These are phyloP conservation scores for Varanus salvator DNA, from an alignment of 2,113 vertebrate species.

Conservation along the genomic window DNA sequence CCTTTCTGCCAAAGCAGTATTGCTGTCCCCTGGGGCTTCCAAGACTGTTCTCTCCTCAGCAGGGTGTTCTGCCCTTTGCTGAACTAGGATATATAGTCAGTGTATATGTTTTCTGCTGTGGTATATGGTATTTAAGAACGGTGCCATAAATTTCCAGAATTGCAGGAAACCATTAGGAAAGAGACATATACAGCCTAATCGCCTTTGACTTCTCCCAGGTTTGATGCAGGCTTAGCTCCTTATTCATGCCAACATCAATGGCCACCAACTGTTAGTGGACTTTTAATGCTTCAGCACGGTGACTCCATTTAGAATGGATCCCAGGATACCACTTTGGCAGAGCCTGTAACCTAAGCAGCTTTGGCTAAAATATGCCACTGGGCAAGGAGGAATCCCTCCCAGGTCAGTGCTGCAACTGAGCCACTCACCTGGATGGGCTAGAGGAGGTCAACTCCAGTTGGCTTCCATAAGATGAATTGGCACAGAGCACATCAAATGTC, in stretches of 20 bases:
- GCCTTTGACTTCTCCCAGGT: background rate
- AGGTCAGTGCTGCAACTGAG: background rate
- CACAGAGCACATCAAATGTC: background rate
- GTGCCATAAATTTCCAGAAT: slow-evolving; percentile 30
- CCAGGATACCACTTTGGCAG: background rate
- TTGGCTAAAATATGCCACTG: background rate
- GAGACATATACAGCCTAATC: background rate
- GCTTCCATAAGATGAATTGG: background rate
- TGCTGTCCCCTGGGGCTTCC: background rate
- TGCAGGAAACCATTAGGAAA: slow-evolving; percentile 10
- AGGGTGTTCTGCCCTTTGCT: fast-evolving
- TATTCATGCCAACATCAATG: slow-evolving; percentile 14
- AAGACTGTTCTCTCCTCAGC: background rate
- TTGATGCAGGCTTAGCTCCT: fast-evolving
- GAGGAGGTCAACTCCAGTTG: background rate
- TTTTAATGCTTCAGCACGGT: background rate
- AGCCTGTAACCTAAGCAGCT: slow-evolving; percentile 9
- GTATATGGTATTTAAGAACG: background rate
- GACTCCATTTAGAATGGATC: background rate
- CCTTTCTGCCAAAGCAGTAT: background rate
- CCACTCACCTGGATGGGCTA: background rate
- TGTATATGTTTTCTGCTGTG: background rate
- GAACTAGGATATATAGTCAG: background rate
- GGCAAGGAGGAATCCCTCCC: background rate
- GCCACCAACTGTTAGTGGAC: slow-evolving; percentile 6